These are phyloP conservation scores for Tryphoninae sp. DNA, from an alignment of 2,888 invertebrate genomes.

Conservation along the genomic window DNA sequence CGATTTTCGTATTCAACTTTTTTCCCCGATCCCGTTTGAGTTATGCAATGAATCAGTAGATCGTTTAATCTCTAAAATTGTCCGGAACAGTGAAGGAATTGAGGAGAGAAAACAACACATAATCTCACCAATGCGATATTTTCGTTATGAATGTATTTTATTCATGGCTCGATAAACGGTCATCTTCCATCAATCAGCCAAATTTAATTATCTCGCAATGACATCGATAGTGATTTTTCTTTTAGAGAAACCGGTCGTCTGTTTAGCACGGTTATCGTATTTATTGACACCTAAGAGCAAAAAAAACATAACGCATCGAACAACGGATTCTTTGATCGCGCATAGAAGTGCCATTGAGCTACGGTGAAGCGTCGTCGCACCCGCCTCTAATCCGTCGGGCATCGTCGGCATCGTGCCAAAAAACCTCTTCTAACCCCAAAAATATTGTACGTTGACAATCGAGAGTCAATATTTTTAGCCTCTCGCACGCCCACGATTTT, in stretches of 20 bases:
- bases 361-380: background rate
- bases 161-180: background rate
- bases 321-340: constrained; percentile 13
- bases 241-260: background rate
- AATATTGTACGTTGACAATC: constrained; percentile 20
- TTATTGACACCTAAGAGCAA: background rate
- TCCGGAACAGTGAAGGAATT: background rate
- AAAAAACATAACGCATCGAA: background rate
- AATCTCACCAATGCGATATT: background rate
- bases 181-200: background rate
- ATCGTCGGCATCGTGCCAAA: constrained; percentile 45
- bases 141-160: background rate
- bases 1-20: constrained; percentile 23
- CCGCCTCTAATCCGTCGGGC: background rate
- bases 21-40: background rate
- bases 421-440: background rate
- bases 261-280: constrained; percentile 2
- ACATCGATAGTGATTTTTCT: background rate
- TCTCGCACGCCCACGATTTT: constrained; percentile 12
- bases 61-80: background rate
- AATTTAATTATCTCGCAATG: constrained; percentile 7
- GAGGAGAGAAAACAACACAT: background rate
- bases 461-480: constrained; percentile 47
- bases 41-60: background rate
- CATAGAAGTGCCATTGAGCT: constrained; percentile 18